Evolutionary conservation across 2,888 invertebrate genomes (phyloP).

Genomic region (Chorisops tibialis): DNA sequence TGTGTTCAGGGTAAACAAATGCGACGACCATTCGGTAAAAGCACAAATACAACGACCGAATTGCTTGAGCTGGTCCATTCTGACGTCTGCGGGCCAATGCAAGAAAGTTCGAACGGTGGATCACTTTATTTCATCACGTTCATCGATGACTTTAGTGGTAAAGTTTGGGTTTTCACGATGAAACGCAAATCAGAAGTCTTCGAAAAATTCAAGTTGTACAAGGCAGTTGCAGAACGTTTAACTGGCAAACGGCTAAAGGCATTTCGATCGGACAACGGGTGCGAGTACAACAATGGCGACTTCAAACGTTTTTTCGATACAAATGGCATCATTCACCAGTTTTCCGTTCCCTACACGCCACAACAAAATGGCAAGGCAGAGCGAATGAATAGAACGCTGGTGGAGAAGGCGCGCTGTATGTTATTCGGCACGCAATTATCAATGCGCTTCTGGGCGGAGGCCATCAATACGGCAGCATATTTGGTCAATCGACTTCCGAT

Average conservation of each 20-base stretch:
- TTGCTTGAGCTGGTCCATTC: no score
- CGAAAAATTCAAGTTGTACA: constrained; percentile 6
- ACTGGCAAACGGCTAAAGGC: no score
- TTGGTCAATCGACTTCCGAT: background rate
- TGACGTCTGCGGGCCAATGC: no score
- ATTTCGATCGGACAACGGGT: constrained; percentile 5
- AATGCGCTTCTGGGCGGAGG: no score
- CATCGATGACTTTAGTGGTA: background rate
- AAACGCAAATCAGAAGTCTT: constrained; percentile 5
- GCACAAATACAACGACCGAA: no score
- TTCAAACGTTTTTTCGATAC: constrained; percentile 2
- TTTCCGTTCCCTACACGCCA: constrained; percentile 2
- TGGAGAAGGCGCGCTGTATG: background rate
- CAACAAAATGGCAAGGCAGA: background rate
- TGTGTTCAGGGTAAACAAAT: background rate
- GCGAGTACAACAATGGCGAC: constrained; percentile 10
- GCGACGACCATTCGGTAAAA: no score
- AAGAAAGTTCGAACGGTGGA: no score
- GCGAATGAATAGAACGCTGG: constrained; percentile 1
- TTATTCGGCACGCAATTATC: no score
- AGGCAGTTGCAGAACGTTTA: background rate
- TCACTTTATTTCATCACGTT: no score
- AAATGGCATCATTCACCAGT: constrained; percentile 3
- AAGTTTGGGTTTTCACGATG: constrained; percentile 9
- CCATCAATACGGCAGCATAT: background rate